These are phyloP conservation scores for Rhynchopsitta pachyrhyncha DNA, from an alignment of 2,113 vertebrate genomes.

Conservation along the genomic window DNA sequence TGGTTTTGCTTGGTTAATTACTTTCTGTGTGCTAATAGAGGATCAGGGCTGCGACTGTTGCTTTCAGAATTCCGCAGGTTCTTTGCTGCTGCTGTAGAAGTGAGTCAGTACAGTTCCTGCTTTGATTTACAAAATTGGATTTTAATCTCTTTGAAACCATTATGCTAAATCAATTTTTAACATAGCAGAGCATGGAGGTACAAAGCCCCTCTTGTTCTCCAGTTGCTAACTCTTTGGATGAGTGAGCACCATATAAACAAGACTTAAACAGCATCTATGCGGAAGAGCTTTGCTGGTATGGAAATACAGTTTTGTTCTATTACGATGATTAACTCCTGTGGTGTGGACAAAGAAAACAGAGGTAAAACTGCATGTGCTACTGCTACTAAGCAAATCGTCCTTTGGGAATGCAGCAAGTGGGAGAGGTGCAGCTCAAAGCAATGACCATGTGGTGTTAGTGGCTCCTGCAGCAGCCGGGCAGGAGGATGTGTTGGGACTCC, in stretches of 20 bases:
- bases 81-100: constrained; percentile 3
- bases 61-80: constrained; percentile 25
- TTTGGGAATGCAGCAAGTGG: fast-evolving
- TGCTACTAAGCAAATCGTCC: neutral
- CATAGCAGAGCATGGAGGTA: constrained; percentile 60
- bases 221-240: constrained; percentile 43
- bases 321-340: neutral
- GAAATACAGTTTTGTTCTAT: neutral
- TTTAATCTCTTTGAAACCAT: constrained; percentile 69
- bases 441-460: fast-evolving
- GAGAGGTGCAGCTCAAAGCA: neutral
- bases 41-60: constrained; percentile 11
- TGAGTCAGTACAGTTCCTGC: constrained; percentile 59
- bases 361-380: neutral
- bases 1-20: constrained; percentile 43
- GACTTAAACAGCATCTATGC: neutral
- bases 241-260: constrained; percentile 44
- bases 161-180: constrained; percentile 71
- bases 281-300: neutral
- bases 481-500: neutral
- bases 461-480: neutral
- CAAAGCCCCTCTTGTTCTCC: constrained; percentile 58
- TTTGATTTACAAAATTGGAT: constrained; percentile 68
- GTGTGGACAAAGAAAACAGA: neutral
- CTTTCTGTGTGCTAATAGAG: neutral